Evolutionary conservation across 2,113 vertebrate species (phyloP), one percentile per base, ranked within the genome.

Genomic region (Sisor rabdophorus): DNA sequence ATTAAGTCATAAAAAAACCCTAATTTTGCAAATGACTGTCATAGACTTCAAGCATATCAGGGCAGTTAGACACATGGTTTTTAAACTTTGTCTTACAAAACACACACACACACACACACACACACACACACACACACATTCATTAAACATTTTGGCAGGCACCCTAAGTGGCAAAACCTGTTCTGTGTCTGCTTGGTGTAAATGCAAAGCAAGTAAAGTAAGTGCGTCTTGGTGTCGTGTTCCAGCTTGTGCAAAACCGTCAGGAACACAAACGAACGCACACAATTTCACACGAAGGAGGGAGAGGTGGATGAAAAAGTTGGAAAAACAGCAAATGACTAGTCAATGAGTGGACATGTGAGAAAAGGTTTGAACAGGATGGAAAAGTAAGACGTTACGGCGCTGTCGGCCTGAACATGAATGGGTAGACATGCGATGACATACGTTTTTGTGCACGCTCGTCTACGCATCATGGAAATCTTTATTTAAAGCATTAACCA

Each of bases 131-230:
- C 79, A 40, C 70, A n/a, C 30, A 61, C 26, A 24, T 63, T 67
- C 26, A 50, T 19, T 71, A 60, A 53, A 76, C 17, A 67, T 61
- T 56, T 16, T 36, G 24, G 68, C 26, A 17, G 48, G 48, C 7
- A 71, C 71, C 24, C 17, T 60, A 59, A 85, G 79, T 67, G 71
- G 87, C 73, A 52, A 59, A 90, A 90, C 89, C 90, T 84, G 88
- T 90, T 89, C 75, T 81, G 79, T 83, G 60, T 72, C 79, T 79
- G 76, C 69, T 79, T 60, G 40, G 65, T 87, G 87, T 85, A 81
- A 84, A 81, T 86, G 87, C 86, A 87, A 86, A 88, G 83, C 84
- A 79, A 88, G 85, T 89, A 89, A 90, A 88, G 89, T 88, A 89
- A 91, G 79, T 81, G 81, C 79, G 86, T 86, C 85, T 82, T 79